A percentile compares a stretch with the other conserved stretches of the same genome.
Conservation (phyloP, 1,140 invertebrate species). For the Pogonus chalceus region DNA sequence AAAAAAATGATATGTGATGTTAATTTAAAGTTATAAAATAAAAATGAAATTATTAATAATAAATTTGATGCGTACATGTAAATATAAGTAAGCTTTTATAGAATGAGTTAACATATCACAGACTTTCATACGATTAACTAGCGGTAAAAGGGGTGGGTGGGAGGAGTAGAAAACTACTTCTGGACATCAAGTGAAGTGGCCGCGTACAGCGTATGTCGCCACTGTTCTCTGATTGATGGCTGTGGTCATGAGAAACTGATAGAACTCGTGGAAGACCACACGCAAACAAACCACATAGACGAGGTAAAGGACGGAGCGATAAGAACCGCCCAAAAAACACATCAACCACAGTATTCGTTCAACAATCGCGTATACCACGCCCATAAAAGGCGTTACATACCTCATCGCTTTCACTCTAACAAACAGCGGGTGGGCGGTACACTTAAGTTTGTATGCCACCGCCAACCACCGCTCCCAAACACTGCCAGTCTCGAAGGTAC, state of each 20-base stretch:
- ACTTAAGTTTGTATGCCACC: no score
- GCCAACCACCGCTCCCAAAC: no score
- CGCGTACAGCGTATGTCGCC: conserved; percentile 36
- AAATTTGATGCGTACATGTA: not conserved
- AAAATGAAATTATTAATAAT: no score
- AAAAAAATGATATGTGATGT: no score
- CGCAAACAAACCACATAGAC: not conserved
- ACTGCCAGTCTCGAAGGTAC: no score
- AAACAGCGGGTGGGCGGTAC: no score
- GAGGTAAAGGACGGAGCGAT: not conserved
- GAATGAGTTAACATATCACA: not conserved
- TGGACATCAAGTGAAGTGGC: conserved; percentile 33
- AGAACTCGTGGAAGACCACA: not conserved
- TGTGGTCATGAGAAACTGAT: conserved; percentile 28
- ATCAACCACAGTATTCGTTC: not conserved
- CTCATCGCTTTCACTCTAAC: not conserved
- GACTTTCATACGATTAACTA: not conserved
- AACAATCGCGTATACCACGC: not conserved
- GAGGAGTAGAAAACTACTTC: not conserved
- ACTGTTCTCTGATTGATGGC: conserved; percentile 35
- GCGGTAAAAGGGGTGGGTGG: conserved; percentile 21
- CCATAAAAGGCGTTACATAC: not conserved
- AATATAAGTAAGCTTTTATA: not conserved
- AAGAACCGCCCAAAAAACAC: not conserved
- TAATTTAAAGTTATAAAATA: no score